These are phyloP conservation scores for Steinernema carpocapsae DNA, from an alignment of 2,888 invertebrate genomes.

Conservation along the genomic window DNA sequence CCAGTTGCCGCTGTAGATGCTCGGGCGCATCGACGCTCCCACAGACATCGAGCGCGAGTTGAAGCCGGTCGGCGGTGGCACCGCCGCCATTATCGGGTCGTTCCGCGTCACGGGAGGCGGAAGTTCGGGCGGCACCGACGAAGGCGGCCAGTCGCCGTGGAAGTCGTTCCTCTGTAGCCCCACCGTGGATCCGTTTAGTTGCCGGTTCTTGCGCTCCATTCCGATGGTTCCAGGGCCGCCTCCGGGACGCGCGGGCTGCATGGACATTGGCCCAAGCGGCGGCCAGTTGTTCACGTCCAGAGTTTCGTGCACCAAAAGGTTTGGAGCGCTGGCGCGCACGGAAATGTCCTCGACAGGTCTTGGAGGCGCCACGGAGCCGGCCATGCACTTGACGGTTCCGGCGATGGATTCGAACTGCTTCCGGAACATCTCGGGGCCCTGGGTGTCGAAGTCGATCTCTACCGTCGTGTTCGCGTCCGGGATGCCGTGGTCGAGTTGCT, in stretches of 20 bases:
- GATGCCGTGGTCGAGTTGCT: constrained; percentile 57
- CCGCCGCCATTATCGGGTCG: neutral
- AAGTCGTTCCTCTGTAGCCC: neutral
- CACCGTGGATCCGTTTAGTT: neutral
- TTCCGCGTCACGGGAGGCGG: constrained; percentile 44
- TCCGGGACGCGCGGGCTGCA: neutral
- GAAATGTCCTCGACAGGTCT: neutral
- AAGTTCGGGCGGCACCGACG: constrained; percentile 55
- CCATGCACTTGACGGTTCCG: constrained; percentile 41
- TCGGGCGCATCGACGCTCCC: constrained; percentile 18
- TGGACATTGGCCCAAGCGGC: neutral
- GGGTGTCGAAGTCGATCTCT: constrained; percentile 54
- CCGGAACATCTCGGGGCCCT: constrained; percentile 36
- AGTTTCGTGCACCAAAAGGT: constrained; percentile 15
- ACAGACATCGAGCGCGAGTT: constrained; percentile 4
- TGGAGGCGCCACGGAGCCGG: constrained; percentile 4
- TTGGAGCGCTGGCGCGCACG: constrained; percentile 7
- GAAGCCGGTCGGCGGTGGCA: neutral
- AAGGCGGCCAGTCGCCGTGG: constrained; percentile 48
- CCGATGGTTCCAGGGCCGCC: constrained; percentile 40
- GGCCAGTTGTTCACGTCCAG: constrained; percentile 12
- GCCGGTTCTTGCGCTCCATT: constrained; percentile 39
- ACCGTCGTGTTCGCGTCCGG: constrained; percentile 55
- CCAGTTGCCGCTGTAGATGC: constrained; percentile 6
- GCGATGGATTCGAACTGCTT: constrained; percentile 43